phyloP scores from a whole-genome alignment of 2,888 invertebrate genomes.

The Ectemnius lituratus region DNA sequence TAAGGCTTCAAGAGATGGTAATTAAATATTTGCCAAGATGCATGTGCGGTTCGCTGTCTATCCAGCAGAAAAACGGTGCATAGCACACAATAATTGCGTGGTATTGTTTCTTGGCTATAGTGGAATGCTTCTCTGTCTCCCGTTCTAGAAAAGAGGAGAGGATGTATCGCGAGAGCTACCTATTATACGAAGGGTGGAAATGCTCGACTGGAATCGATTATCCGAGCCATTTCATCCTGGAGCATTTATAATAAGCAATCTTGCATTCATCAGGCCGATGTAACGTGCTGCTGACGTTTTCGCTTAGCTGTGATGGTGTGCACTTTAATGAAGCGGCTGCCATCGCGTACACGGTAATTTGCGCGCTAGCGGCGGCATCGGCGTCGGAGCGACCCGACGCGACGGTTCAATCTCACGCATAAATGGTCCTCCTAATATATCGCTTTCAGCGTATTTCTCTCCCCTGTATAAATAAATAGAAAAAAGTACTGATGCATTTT shows the following conservation, averaged over 20 bases:
- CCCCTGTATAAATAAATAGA: neutral
- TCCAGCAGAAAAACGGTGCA: too few relatives aligned
- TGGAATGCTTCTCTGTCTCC: too few relatives aligned
- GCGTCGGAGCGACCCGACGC: neutral
- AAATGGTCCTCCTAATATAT: too few relatives aligned
- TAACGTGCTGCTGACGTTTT: neutral
- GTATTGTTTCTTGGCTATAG: neutral
- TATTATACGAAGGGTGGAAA: slow-evolving; percentile 1
- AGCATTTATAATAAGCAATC: slow-evolving; percentile 7
- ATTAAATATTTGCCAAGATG: too few relatives aligned
- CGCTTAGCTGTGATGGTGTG: neutral
- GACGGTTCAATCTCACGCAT: neutral
- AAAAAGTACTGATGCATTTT: neutral
- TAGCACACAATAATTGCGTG: neutral
- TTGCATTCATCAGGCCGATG: neutral
- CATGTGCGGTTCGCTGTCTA: too few relatives aligned
- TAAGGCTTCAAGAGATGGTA: too few relatives aligned
- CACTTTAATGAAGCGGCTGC: neutral
- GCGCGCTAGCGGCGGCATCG: too few relatives aligned
- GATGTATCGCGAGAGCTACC: neutral
- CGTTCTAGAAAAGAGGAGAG: neutral
- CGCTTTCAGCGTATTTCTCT: neutral
- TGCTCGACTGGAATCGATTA: slow-evolving; percentile 3
- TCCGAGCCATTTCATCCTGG: neutral
- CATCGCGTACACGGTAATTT: too few relatives aligned